Evolutionary conservation across 1,140 invertebrate genomes (phyloP), one percentile per base, ranked within the genome.

Genomic region (Caenorhabditis inopinata): DNA sequence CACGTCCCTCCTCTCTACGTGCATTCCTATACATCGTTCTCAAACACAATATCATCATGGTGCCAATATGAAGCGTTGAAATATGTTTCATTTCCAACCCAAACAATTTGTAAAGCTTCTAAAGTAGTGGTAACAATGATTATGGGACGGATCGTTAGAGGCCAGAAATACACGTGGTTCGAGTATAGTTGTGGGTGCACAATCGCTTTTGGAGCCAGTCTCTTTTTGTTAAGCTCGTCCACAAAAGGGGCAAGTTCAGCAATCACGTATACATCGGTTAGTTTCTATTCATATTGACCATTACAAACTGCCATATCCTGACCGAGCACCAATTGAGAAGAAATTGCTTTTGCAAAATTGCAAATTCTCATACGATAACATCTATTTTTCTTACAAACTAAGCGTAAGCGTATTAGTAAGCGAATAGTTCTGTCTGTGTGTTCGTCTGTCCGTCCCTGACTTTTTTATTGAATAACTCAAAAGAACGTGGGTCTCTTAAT

Each of bases 41-140:
- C 95, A 18, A 99, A 99, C 90, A 95, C 98, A 80, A 93, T 99
- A 92, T 97, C 96, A 88, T 96, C 95, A 47, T 99, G 96, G 96
- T 98, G 95, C 90, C 97, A 99, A 90, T 99, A 99, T 88, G 97
- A 99, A 90, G 96, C 96, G 23, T 90, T 99, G 2, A 99, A 98
- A 90, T 99, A 94, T 90, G 95, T 99, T 83, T 96, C 93, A 86
- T 99, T 99, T 90, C 96, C 96, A 2, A 96, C 95, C 48, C 85
- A 94, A 93, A 94, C 96, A 74, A 89, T 97, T 78, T 94, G 95
- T 4, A 97, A 97, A 90, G 94, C 95, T 27, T 94, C 93, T 35
- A 96, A 96, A 91, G 93, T 96, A 78, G 96, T 98, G 84, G 95
- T 95, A n/a, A 96, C 97, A 9, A 98, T 98, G 96, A 89, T 97